phyloP scores from a whole-genome alignment of 2,113 vertebrate genomes.

The Pluvialis apricaria region DNA sequence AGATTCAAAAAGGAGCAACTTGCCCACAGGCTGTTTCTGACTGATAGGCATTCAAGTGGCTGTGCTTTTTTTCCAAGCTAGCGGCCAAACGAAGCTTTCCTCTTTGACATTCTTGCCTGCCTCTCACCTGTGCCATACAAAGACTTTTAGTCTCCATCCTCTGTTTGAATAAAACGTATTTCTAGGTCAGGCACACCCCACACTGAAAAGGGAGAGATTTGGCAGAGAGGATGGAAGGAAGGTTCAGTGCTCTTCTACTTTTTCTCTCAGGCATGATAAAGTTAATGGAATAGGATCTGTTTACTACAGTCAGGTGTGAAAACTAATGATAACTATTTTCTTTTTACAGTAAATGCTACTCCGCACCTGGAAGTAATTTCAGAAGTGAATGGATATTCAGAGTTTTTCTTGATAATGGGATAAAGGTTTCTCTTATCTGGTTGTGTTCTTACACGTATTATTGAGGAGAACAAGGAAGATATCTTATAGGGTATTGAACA shows the following conservation, averaged over 20 bases:
- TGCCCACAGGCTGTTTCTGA: background rate
- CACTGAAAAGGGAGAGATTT: background rate
- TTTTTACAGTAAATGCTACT: background rate
- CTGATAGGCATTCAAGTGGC: background rate
- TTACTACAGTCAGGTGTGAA: background rate
- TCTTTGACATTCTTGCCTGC: background rate
- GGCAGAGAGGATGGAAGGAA: background rate
- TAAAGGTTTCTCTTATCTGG: background rate
- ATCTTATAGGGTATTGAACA: background rate
- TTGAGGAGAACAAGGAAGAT: background rate
- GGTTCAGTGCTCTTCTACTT: background rate
- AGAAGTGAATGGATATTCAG: background rate
- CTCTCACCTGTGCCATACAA: background rate
- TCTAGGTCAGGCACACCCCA: constrained; percentile 1
- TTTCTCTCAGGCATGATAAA: background rate
- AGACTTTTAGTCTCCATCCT: background rate
- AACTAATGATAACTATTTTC: background rate
- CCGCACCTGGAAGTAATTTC: background rate
- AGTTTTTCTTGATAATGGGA: background rate
- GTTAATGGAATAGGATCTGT: background rate
- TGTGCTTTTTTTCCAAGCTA: background rate
- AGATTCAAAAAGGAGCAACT: background rate
- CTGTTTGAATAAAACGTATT: background rate
- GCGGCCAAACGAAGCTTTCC: background rate
- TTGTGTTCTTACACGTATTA: background rate